Conservation (phyloP, 2,888 invertebrate genomes). For the Deilephila elpenor region DNA sequence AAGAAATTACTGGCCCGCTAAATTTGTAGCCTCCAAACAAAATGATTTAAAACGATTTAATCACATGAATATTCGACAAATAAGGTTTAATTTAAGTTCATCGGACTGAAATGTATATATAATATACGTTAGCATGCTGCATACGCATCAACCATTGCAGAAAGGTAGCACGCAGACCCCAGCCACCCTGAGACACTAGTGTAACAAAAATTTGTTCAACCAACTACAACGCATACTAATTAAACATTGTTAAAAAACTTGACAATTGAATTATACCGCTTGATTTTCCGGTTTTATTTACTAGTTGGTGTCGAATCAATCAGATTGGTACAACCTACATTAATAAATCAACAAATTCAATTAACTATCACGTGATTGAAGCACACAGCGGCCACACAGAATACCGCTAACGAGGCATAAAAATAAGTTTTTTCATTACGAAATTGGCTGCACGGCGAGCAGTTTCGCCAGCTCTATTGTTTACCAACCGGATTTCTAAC, state of each 20-base stretch:
- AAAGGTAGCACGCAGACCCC: not conserved
- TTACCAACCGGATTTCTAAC: conserved; percentile 61
- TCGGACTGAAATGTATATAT: not conserved
- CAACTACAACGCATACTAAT: too few species aligned
- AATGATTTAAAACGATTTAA: not conserved
- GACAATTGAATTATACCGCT: not conserved
- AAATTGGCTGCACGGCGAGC: conserved; percentile 46
- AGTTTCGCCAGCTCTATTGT: conserved; percentile 56
- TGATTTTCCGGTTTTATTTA: not conserved
- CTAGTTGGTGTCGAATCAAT: not conserved
- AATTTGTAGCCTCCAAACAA: not conserved
- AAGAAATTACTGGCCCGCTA: conserved; percentile 21
- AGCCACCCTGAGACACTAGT: too few species aligned
- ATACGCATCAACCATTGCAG: not conserved
- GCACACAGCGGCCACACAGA: not conserved
- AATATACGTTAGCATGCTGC: not conserved
- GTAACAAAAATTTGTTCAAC: too few species aligned
- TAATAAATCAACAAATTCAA: not conserved
- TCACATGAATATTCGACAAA: not conserved
- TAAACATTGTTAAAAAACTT: not conserved
- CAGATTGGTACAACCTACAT: not conserved
- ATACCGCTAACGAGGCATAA: conserved; percentile 44
- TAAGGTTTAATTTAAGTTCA: not conserved
- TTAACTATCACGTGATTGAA: not conserved
- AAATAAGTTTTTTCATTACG: conserved; percentile 50